Evolutionary conservation across 1,140 invertebrate genomes (phyloP).

Genomic region (Scylla paramamosain): DNA sequence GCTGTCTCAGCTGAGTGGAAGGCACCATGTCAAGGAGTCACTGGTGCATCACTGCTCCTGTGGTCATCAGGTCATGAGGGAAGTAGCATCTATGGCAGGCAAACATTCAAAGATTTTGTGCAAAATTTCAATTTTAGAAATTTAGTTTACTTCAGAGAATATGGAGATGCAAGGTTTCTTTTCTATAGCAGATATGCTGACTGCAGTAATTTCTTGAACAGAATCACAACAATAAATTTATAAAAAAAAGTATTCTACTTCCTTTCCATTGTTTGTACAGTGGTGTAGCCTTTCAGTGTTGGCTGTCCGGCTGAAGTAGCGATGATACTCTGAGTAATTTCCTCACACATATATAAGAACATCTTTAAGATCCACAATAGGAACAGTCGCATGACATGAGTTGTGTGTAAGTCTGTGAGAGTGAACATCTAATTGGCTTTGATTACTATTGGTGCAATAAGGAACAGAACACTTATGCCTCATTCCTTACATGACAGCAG

Average conservation of each 20-base stretch:
- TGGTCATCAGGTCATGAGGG: neutral
- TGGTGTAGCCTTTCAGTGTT: no score
- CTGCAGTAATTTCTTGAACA: no score
- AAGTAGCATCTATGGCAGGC: neutral
- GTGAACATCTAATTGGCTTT: neutral
- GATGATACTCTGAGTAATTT: neutral
- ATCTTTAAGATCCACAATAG: constrained; percentile 24
- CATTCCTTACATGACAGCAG: no score
- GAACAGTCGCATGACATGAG: neutral
- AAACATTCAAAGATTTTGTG: neutral
- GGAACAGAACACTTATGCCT: no score
- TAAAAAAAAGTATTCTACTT: no score
- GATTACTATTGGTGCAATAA: neutral
- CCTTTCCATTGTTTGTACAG: no score
- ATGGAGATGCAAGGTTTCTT: neutral
- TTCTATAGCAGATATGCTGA: no score
- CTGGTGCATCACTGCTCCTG: neutral
- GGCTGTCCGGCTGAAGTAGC: no score
- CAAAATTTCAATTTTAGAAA: neutral
- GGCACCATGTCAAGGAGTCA: neutral
- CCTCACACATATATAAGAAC: constrained; percentile 35
- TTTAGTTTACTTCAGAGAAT: neutral
- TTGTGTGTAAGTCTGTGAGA: constrained; percentile 11
- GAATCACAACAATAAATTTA: no score
- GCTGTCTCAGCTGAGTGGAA: neutral